phyloP scores from a whole-genome alignment of 1,140 invertebrate species.

The Papilio helenus region DNA sequence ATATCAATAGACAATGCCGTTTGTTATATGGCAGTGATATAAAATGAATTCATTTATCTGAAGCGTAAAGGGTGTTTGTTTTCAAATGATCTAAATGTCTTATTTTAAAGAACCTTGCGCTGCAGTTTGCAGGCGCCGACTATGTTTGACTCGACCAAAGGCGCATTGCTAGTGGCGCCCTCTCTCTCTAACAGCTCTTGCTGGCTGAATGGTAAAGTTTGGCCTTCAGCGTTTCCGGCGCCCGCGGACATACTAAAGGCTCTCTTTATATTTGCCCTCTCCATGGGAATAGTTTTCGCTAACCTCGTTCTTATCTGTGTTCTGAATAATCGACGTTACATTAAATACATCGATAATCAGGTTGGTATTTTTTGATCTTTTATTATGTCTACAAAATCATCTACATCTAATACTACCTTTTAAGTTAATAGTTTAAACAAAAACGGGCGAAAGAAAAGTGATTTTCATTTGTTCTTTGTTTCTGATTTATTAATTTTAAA shows the following conservation, averaged over 20 bases:
- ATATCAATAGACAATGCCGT: not conserved
- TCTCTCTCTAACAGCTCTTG: conserved; percentile 91
- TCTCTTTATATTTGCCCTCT: conserved; percentile 88
- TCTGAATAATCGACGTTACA: conserved; percentile 90
- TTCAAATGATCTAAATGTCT: conserved; percentile 76
- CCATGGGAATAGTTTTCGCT: conserved; percentile 89
- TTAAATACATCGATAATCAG: conserved; percentile 93
- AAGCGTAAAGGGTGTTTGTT: conserved; percentile 50
- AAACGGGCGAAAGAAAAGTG: too few relatives aligned
- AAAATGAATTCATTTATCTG: conserved; percentile 36
- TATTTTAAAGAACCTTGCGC: conserved; percentile 71
- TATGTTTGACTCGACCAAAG: conserved; percentile 83
- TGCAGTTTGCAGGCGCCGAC: conserved; percentile 75
- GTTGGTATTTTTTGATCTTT: conserved; percentile 72
- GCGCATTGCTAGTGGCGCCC: conserved; percentile 88
- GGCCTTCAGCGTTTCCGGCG: conserved; percentile 85
- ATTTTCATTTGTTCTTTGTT: too few relatives aligned
- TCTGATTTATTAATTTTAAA: too few relatives aligned
- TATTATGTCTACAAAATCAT: not conserved
- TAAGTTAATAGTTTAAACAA: not conserved
- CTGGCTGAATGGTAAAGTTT: conserved; percentile 85
- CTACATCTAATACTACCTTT: not conserved
- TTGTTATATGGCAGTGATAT: not conserved
- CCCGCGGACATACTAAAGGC: conserved; percentile 88
- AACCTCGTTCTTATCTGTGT: conserved; percentile 92